Conservation (phyloP, 1,140 invertebrate species). For the Phocides pigmalion region DNA sequence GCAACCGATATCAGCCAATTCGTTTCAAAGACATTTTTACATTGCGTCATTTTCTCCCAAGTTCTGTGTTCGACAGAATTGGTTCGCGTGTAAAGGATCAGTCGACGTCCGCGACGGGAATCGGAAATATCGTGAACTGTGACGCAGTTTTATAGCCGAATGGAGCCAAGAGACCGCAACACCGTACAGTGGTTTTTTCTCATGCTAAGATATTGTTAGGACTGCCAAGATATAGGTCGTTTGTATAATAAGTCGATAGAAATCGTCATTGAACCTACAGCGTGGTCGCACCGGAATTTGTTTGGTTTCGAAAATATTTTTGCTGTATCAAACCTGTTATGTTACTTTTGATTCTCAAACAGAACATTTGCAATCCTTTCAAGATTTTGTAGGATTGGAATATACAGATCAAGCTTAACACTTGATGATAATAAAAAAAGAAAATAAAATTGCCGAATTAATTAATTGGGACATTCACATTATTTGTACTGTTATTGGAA, state of each 20-base stretch:
- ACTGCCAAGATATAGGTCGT: constrained; percentile 60
- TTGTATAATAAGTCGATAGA: constrained; percentile 72
- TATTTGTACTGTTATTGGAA: no score
- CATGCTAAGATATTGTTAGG: constrained; percentile 65
- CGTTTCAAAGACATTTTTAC: constrained; percentile 36
- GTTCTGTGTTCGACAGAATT: constrained; percentile 14
- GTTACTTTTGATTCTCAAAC: constrained; percentile 3
- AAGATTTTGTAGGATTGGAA: background rate
- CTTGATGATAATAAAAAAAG: no score
- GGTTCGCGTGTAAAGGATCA: constrained; percentile 22
- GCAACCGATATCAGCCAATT: constrained; percentile 29
- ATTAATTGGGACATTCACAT: no score
- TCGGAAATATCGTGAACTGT: constrained; percentile 12
- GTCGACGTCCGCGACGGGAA: constrained; percentile 22
- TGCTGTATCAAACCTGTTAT: background rate
- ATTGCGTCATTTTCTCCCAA: constrained; percentile 28
- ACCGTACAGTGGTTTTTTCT: constrained; percentile 50
- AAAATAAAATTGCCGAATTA: no score
- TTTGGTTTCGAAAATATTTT: constrained; percentile 43
- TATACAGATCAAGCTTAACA: no score
- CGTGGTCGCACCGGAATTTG: constrained; percentile 54
- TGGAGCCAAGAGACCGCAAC: constrained; percentile 26
- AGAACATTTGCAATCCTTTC: background rate
- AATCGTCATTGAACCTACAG: constrained; percentile 54
- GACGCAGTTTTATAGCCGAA: constrained; percentile 15